phyloP scores from a whole-genome alignment of 2,113 vertebrate species.

The Nycticebus coucang region DNA sequence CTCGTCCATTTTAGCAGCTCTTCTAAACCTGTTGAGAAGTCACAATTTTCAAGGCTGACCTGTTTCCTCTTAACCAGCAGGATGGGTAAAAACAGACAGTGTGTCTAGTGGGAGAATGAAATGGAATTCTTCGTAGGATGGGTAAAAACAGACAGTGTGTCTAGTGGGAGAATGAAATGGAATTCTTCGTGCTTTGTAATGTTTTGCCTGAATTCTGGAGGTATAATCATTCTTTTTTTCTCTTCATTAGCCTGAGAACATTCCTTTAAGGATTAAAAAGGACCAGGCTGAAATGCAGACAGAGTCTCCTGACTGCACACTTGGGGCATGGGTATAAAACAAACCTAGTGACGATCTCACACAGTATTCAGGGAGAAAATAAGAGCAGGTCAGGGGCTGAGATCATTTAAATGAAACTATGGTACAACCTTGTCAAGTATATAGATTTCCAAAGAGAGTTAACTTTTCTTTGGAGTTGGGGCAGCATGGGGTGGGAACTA shows the following conservation, averaged over 20 bases:
- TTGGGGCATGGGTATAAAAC: rapidly evolving
- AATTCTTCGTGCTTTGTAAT: background rate
- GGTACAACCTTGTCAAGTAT: background rate
- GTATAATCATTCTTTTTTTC: background rate
- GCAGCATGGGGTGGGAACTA: rapidly evolving
- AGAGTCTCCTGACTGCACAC: background rate
- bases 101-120: background rate
- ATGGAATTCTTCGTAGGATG: background rate
- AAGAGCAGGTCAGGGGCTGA: background rate
- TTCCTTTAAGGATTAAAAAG: conserved; percentile 60
- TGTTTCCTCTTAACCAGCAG: conserved; percentile 16
- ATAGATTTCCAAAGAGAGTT: background rate
- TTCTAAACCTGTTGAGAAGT: background rate
- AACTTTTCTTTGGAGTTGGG: background rate
- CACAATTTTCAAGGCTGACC: background rate
- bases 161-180: background rate
- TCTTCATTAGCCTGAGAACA: conserved; percentile 37
- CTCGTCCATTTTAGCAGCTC: background rate
- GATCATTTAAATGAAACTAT: too few relatives aligned
- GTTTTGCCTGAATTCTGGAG: background rate
- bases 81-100: conserved; percentile 22
- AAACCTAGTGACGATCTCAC: background rate
- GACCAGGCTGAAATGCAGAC: background rate
- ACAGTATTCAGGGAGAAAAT: background rate
- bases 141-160: background rate